Evolutionary conservation across 2,888 invertebrate genomes (phyloP), one percentile per base, ranked within the genome.

Genomic region (Anthrax anthrax): DNA sequence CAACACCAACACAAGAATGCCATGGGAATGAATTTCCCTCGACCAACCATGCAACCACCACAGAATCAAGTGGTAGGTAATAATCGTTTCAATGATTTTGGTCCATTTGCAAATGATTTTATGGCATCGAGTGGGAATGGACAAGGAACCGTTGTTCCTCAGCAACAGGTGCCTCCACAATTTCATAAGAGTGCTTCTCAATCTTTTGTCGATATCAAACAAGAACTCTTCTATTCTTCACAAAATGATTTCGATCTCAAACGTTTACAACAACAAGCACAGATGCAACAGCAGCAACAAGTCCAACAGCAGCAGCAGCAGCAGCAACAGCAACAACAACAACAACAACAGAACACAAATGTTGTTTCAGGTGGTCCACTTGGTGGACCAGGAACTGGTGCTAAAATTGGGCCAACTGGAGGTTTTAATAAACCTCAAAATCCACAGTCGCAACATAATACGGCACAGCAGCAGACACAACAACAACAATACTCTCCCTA

Each of bases 1-100:
- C 94, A 94, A 66, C 94, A 94, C 69, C 92, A 92, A 70, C 89
- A 88, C 68, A 84, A 84, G 63, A 79, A 76, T 53, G 80, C 79
- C 55, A 72, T 81, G 63, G 82, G 63, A 49, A 71, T 79, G 65
- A 65, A 60, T 42, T 75, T 74, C 62, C 76, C 70, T 62, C 65
- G 58, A 3, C 65, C 68, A 2, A 64, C 65, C 8, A 63, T 64
- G 55, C 64, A 66, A 23, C 64, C 63, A 42, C 63, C 65, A 72
- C 80, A 64, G 67, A 58, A 54, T 44, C 61, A 65, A 46, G 60
- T 64, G 60, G 63, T 64, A 56, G 60, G 62, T 48, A 58, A 60
- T 63, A 50, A 65, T 14, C 78, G 78, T 0, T 79, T 77, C 55
- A 74, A 73, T 36, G 78, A 79, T 56, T 78, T 77, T 58, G 61